A percentile compares a stretch with the other conserved stretches of the same genome.
Evolutionary conservation across 2,113 vertebrate genomes (phyloP).

Genomic region (Microcebus ravelobensis): DNA sequence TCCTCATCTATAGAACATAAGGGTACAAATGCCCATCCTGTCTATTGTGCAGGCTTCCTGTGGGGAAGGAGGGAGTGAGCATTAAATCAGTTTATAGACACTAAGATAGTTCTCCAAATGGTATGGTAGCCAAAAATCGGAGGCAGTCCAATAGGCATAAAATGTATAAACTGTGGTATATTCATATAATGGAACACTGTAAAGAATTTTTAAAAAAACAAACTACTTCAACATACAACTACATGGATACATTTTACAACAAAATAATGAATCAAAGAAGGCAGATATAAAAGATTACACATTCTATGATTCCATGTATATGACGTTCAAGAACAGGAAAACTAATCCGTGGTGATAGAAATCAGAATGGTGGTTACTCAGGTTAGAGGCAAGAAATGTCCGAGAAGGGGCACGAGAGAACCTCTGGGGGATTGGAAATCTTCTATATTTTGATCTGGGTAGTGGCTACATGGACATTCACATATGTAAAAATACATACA

Average conservation of each 20-base stretch:
- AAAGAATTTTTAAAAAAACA: not conserved
- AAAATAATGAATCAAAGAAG: not conserved
- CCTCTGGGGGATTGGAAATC: not conserved
- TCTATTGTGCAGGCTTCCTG: not conserved
- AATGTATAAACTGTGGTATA: not conserved
- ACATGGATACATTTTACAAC: not conserved
- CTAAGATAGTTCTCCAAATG: not conserved
- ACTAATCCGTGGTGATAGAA: not conserved
- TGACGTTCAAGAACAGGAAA: conserved; percentile 27
- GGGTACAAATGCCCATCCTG: not conserved
- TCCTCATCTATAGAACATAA: not conserved
- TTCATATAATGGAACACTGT: not conserved
- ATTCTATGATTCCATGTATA: not conserved
- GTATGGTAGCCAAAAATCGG: not conserved
- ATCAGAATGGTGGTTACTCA: not conserved
- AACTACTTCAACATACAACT: not conserved
- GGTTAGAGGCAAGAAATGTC: not conserved
- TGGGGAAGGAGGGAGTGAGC: not conserved
- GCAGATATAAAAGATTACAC: not conserved
- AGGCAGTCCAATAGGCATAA: not conserved
- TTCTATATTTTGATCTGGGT: not conserved
- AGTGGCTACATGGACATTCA: not conserved
- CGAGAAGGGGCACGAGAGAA: not conserved
- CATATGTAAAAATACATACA: not conserved
- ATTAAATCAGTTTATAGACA: not conserved